These are phyloP conservation scores for Acronicta leporina DNA, from an alignment of 2,888 invertebrate species.

Conservation along the genomic window DNA sequence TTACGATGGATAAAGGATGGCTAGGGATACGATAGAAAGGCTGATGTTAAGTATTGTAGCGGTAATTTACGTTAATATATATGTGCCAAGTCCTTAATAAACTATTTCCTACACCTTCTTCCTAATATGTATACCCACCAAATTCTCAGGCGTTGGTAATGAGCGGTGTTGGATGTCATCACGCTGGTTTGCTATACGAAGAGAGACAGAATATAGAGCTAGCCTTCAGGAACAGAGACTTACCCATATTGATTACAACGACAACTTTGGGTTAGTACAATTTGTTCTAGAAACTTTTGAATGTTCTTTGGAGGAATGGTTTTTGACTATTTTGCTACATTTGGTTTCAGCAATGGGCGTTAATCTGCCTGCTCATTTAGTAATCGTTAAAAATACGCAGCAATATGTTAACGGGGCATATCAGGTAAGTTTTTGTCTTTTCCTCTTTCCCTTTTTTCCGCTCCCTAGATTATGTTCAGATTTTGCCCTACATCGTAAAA, in stretches of 20 bases:
- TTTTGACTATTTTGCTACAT: background rate
- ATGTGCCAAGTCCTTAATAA: too few relatives aligned
- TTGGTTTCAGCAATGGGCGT: constrained; percentile 92
- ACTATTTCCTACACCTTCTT: too few relatives aligned
- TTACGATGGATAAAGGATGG: too few relatives aligned
- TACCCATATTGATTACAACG: constrained; percentile 92
- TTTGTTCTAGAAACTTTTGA: background rate
- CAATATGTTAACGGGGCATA: constrained; percentile 90
- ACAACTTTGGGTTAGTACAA: constrained; percentile 89
- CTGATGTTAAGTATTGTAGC: too few relatives aligned
- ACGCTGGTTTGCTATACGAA: constrained; percentile 92
- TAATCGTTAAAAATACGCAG: constrained; percentile 94
- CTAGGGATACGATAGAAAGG: too few relatives aligned
- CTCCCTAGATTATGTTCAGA: too few relatives aligned
- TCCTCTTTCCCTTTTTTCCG: too few relatives aligned
- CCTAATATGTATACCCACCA: background rate
- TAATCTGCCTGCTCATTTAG: constrained; percentile 95
- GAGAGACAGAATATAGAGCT: constrained; percentile 91
- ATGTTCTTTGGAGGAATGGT: too few relatives aligned
- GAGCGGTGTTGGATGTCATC: constrained; percentile 93
- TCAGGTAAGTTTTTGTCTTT: constrained; percentile 66
- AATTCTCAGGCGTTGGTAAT: constrained; percentile 75
- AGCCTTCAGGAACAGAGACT: constrained; percentile 90
- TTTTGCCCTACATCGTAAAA: too few relatives aligned
- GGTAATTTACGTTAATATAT: too few relatives aligned